Percentiles rank a stretch among this genome's conserved stretches.
Evolutionary conservation across 2,888 invertebrate species (phyloP).

Genomic region (Sesamia inferens): DNA sequence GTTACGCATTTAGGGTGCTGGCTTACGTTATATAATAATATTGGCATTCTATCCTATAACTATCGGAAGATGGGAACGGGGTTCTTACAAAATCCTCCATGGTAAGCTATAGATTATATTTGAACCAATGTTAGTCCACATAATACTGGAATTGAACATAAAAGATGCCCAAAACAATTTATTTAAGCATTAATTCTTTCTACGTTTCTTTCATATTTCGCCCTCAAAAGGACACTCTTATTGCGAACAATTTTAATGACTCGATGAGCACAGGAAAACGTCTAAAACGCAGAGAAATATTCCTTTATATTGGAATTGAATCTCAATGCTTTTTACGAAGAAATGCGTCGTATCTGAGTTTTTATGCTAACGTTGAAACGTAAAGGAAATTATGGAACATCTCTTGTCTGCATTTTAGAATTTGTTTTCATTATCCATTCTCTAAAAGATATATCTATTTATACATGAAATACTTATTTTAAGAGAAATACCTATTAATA

Average conservation of each 20-base stretch:
- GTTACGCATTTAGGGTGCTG: too few relatives aligned
- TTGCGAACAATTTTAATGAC: conserved; percentile 61
- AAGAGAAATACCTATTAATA: too few relatives aligned
- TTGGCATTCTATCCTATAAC: neutral
- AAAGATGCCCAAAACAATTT: conserved; percentile 54
- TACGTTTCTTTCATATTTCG: conserved; percentile 56
- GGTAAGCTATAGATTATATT: neutral
- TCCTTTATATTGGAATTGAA: conserved; percentile 54
- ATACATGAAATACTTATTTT: too few relatives aligned
- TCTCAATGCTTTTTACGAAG: conserved; percentile 48
- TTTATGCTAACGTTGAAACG: conserved; percentile 27
- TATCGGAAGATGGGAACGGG: neutral
- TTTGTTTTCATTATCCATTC: neutral
- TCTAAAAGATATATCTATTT: too few relatives aligned
- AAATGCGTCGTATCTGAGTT: conserved; percentile 39
- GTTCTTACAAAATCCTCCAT: neutral
- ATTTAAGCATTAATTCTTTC: conserved; percentile 48
- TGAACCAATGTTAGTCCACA: neutral
- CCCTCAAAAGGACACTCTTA: conserved; percentile 51
- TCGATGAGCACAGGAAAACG: conserved; percentile 47
- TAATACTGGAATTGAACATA: conserved; percentile 19
- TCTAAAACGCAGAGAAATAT: conserved; percentile 35
- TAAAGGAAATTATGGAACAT: conserved; percentile 26
- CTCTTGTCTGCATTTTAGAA: neutral
- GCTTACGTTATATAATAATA: neutral